A percentile compares a stretch with the other conserved stretches of the same genome.
Evolutionary conservation across 2,888 invertebrate species (phyloP).

Genomic region (Sarcophaga caerulescens): DNA sequence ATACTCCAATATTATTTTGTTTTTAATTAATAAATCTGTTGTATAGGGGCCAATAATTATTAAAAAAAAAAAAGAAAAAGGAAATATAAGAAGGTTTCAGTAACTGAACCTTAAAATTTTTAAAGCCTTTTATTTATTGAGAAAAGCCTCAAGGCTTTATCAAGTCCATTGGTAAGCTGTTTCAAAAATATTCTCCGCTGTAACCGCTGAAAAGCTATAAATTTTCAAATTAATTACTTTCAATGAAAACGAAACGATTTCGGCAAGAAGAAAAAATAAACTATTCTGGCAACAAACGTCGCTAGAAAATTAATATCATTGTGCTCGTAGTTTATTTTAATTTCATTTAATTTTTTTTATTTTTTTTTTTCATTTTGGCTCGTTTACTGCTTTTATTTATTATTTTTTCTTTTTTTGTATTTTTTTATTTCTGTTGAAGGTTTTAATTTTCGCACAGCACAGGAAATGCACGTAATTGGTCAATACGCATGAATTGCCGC

Average conservation of each 20-base stretch:
- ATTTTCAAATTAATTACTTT: conserved; percentile 44
- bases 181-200: too few relatives aligned
- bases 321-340: conserved; percentile 23
- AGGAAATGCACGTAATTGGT: conserved; percentile 77
- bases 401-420: too few relatives aligned
- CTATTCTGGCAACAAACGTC: neutral
- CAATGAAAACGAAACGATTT: conserved; percentile 2
- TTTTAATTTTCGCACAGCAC: conserved; percentile 64
- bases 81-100: neutral
- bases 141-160: neutral
- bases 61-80: neutral
- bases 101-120: neutral
- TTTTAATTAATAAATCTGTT: neutral
- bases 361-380: neutral
- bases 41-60: neutral
- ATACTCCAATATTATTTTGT: neutral
- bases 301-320: conserved; percentile 18
- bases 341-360: neutral
- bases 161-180: neutral
- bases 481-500: conserved; percentile 68
- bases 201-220: neutral
- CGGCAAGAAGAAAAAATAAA: neutral
- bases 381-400: too few relatives aligned
- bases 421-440: conserved; percentile 13
- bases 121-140: neutral